These are phyloP conservation scores for Zaprionus kolodkinae DNA, from an alignment of 1,140 invertebrate genomes.

Conservation along the genomic window DNA sequence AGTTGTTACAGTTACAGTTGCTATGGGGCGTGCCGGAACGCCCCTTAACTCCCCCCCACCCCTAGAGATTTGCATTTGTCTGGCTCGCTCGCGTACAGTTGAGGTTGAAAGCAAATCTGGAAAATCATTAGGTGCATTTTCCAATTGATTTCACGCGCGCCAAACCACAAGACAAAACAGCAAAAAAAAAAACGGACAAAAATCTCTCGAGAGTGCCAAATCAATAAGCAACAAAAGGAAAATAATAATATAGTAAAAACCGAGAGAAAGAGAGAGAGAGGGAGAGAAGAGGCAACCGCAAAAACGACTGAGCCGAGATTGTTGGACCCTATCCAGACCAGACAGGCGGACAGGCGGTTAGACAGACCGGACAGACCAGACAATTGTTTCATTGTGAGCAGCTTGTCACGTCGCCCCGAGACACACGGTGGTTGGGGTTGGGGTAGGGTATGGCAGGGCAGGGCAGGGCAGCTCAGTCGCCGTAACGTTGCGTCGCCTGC, in stretches of 20 bases:
- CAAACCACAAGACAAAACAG: conserved; percentile 45
- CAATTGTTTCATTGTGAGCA: conserved; percentile 59
- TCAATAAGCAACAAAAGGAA: conserved; percentile 35
- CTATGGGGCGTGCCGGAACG: conserved; percentile 50
- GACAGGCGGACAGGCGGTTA: conserved; percentile 16
- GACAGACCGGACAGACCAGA: conserved; percentile 24
- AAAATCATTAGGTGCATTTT: conserved; percentile 82
- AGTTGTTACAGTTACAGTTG: conserved; percentile 38
- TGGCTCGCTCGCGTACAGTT: conserved; percentile 52
- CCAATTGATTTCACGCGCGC: conserved; percentile 77
- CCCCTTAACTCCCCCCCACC: conserved; percentile 5
- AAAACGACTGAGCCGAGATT: conserved; percentile 29
- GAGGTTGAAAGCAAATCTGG: conserved; percentile 48
- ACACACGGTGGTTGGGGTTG: too few relatives aligned
- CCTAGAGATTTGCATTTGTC: conserved; percentile 52
- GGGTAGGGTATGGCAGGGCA: conserved; percentile 14
- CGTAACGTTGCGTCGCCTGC: conserved; percentile 46
- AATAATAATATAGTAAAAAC: conserved; percentile 9
- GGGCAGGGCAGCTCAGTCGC: conserved; percentile 18
- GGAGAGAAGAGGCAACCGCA: conserved; percentile 35
- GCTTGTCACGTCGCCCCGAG: conserved; percentile 39
- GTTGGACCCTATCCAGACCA: conserved; percentile 24
- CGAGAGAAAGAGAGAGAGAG: too few relatives aligned
- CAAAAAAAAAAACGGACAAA: conserved; percentile 19
- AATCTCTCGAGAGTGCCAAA: conserved; percentile 48